phyloP scores from a whole-genome alignment of 2,797 vertebrate genomes.

The Xyrichtys novacula region DNA sequence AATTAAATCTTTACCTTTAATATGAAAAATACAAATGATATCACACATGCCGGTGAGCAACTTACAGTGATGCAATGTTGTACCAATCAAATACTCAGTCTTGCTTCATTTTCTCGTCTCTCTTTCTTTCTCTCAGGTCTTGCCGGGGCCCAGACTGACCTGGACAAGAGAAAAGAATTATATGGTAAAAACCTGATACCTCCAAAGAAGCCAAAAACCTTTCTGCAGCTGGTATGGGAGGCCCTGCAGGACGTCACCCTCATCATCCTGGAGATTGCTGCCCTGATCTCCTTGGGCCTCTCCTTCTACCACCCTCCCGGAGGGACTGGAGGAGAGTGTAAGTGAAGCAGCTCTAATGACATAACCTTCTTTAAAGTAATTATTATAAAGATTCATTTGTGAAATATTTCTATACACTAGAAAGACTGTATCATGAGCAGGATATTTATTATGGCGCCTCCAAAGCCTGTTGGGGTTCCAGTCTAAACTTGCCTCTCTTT shows the following conservation, averaged over 20 bases:
- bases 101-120: neutral
- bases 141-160: slow-evolving; percentile 88
- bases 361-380: no score
- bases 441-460: no score
- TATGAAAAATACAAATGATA: neutral
- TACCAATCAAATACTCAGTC: neutral
- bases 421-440: no score
- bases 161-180: slow-evolving; percentile 96
- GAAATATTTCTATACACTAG: no score
- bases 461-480: no score
- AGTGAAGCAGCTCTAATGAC: slow-evolving; percentile 59
- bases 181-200: slow-evolving; percentile 98
- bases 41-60: neutral
- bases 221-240: slow-evolving; percentile 99
- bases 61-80: neutral
- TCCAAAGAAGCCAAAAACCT: slow-evolving; percentile 99
- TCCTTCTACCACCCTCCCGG: slow-evolving; percentile 98
- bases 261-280: slow-evolving; percentile 98
- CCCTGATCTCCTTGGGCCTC: slow-evolving; percentile 96
- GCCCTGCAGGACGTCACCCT: slow-evolving; percentile 98
- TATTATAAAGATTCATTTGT: no score
- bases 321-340: slow-evolving; percentile 88
- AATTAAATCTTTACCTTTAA: neutral
- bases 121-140: slow-evolving; percentile 85
- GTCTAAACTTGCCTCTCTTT: no score